Percentiles rank a stretch among this genome's conserved stretches.
Evolutionary conservation across 2,113 vertebrate genomes (phyloP).

Genomic region (Melanocharis versteri): DNA sequence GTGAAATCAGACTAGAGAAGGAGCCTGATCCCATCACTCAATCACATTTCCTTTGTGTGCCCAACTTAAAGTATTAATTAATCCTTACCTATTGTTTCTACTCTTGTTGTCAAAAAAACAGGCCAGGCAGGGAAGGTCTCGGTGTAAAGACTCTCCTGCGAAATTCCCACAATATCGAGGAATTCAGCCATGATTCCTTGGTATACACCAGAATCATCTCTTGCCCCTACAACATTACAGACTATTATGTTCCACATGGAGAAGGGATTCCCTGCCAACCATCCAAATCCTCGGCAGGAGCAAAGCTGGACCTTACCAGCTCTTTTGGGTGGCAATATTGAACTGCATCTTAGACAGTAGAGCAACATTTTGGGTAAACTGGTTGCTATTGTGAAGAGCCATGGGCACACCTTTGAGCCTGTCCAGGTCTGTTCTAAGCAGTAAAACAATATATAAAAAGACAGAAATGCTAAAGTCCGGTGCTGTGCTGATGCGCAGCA

Average conservation of each 20-base stretch:
- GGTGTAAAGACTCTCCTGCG: background rate
- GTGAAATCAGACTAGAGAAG: background rate
- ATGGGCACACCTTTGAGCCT: background rate
- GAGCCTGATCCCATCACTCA: background rate
- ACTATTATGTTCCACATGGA: fast-evolving
- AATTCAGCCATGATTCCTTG: background rate
- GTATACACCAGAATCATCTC: background rate
- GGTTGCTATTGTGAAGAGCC: background rate
- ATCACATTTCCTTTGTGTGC: background rate
- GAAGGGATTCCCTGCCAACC: background rate
- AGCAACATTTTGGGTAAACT: background rate
- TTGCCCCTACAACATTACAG: background rate
- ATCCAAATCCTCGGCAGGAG: background rate
- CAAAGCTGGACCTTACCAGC: background rate
- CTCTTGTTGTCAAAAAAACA: background rate
- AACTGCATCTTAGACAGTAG: background rate
- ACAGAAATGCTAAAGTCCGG: background rate
- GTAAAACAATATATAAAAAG: background rate
- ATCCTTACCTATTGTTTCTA: background rate
- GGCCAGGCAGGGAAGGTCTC: background rate
- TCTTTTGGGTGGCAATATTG: background rate
- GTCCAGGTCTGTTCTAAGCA: background rate
- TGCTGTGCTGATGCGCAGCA: background rate
- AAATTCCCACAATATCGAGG: background rate
- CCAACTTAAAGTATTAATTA: background rate